Percentiles rank a stretch among this genome's conserved stretches.
Conservation (phyloP, 2,113 vertebrate genomes). For the Chiloscyllium plagiosum region DNA sequence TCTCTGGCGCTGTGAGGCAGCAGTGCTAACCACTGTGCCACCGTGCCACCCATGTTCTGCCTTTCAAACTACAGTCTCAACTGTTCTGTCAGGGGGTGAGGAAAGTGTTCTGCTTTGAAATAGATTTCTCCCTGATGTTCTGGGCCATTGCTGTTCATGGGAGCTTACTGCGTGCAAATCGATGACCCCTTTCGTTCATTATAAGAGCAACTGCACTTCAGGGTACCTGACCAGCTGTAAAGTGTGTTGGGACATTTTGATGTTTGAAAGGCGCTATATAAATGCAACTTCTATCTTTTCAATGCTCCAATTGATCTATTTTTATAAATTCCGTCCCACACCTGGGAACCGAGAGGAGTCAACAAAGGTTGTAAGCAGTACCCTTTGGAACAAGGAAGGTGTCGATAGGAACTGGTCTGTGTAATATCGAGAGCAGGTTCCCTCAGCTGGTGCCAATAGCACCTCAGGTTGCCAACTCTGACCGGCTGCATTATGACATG, state of each 20-base stretch:
- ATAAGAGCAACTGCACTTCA: background rate
- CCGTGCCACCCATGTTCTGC: no score
- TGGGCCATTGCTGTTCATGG: background rate
- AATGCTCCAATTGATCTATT: background rate
- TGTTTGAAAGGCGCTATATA: background rate
- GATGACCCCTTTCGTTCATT: background rate
- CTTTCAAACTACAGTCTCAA: no score
- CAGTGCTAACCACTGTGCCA: no score
- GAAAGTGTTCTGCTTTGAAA: background rate
- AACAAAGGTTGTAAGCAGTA: background rate
- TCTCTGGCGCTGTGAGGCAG: no score
- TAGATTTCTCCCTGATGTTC: background rate
- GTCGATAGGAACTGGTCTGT: background rate
- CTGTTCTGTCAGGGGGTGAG: no score
- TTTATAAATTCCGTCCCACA: no score
- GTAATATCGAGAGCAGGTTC: background rate
- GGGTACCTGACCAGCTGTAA: background rate
- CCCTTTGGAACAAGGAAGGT: background rate
- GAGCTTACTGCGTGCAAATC: background rate
- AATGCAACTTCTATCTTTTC: background rate
- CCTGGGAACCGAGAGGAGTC: background rate
- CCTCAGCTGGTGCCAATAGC: background rate
- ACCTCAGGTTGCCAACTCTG: background rate
- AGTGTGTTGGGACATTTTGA: background rate
- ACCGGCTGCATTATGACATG: background rate